These are phyloP conservation scores for Torymus aiolomorphi DNA, from an alignment of 2,888 invertebrate genomes.

Conservation along the genomic window DNA sequence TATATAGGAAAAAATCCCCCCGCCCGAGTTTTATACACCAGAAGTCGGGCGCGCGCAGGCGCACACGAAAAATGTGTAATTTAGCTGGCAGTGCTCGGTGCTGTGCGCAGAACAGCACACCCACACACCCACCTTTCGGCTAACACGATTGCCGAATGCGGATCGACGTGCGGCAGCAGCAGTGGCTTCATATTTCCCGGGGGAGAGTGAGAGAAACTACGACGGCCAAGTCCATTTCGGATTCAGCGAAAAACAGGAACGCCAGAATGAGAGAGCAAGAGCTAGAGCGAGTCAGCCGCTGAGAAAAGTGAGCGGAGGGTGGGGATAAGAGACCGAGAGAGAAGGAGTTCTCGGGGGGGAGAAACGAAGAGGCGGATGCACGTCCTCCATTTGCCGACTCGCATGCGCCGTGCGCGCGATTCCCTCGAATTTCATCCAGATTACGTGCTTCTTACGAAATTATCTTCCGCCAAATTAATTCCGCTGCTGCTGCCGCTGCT, in stretches of 20 bases:
- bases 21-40: too few species aligned
- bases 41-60: too few species aligned
- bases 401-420: slow-evolving; percentile 39
- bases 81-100: slow-evolving; percentile 20
- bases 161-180: slow-evolving; percentile 35
- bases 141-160: slow-evolving; percentile 45
- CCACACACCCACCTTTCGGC: slow-evolving; percentile 17
- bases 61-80: slow-evolving; percentile 36
- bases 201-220: slow-evolving; percentile 39
- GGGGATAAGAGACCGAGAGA: slow-evolving; percentile 2
- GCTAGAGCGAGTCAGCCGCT: background rate
- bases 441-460: slow-evolving; percentile 55
- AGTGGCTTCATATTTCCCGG: slow-evolving; percentile 59
- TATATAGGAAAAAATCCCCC: too few species aligned
- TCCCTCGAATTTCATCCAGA: slow-evolving; percentile 53
- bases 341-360: background rate
- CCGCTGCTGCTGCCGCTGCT: slow-evolving; percentile 10
- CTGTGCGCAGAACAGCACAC: background rate
- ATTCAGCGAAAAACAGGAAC: slow-evolving; percentile 48
- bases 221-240: slow-evolving; percentile 50
- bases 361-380: slow-evolving; percentile 51
- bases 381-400: slow-evolving; percentile 52
- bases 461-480: slow-evolving; percentile 52
- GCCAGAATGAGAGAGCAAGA: slow-evolving; percentile 18
- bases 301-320: slow-evolving; percentile 21